Evolutionary conservation across 2,797 vertebrate genomes (phyloP).

Genomic region (Acropternis orthonyx): DNA sequence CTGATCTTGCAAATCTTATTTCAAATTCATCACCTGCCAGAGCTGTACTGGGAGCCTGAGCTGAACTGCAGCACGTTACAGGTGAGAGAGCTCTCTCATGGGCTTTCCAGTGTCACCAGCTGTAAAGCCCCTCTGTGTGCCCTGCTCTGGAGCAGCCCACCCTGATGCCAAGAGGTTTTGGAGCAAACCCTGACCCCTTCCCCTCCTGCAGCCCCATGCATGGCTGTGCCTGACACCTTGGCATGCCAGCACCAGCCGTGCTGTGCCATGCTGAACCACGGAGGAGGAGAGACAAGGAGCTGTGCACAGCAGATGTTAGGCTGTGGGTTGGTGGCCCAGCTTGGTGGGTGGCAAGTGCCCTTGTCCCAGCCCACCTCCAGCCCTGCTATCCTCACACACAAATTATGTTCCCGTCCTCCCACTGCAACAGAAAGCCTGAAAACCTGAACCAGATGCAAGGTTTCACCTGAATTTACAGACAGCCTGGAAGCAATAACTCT

Average conservation of each 20-base stretch:
- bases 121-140: fast-evolving
- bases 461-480: slow-evolving; percentile 40
- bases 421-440: neutral
- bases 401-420: neutral
- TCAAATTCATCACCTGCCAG: neutral
- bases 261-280: fast-evolving
- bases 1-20: slow-evolving; percentile 13
- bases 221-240: fast-evolving
- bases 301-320: neutral
- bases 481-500: slow-evolving; percentile 55
- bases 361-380: neutral
- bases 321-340: neutral
- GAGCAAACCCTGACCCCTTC: neutral
- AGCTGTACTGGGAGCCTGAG: neutral
- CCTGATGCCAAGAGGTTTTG: neutral
- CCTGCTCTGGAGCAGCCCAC: neutral
- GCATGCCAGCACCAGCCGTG: fast-evolving
- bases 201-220: fast-evolving
- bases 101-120: neutral
- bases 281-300: neutral
- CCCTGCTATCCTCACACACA: neutral
- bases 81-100: neutral
- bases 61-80: fast-evolving
- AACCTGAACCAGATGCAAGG: slow-evolving; percentile 39
- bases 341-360: neutral